phyloP scores from a whole-genome alignment of 2,888 invertebrate species.

The Drosophila hamatofila region DNA sequence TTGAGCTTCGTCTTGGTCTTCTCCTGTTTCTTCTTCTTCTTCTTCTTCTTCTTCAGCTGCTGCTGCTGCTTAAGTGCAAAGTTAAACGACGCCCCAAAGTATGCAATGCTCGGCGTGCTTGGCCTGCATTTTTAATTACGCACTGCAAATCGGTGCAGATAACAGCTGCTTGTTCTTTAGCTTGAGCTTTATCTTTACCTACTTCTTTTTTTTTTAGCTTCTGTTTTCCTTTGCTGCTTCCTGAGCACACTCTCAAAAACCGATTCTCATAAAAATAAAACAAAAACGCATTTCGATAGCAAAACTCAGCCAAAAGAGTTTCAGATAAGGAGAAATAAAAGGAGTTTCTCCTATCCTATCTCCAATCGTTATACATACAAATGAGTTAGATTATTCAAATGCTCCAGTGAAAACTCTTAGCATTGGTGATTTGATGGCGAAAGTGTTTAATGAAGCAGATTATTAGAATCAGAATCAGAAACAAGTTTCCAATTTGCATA shows the following conservation, averaged over 20 bases:
- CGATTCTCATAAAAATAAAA: slow-evolving; percentile 8
- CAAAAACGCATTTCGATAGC: not conserved
- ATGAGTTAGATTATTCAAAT: slow-evolving; percentile 18
- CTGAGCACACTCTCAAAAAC: slow-evolving; percentile 20
- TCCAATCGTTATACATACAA: not conserved
- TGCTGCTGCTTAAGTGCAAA: slow-evolving; percentile 67
- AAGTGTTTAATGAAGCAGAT: slow-evolving; percentile 24
- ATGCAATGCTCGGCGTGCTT: slow-evolving; percentile 47
- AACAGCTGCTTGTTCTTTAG: slow-evolving; percentile 40
- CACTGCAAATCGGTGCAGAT: slow-evolving; percentile 66
- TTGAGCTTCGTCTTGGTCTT: slow-evolving; percentile 29
- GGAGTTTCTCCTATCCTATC: not conserved
- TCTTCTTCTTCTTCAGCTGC: slow-evolving; percentile 17
- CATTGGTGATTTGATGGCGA: slow-evolving; percentile 14
- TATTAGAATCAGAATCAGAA: slow-evolving; percentile 25
- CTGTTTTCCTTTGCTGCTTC: not conserved
- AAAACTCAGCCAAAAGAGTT: not conserved
- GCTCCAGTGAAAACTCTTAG: not conserved
- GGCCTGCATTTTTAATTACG: slow-evolving; percentile 77
- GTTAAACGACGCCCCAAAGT: slow-evolving; percentile 74
- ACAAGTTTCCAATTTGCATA: slow-evolving; percentile 31
- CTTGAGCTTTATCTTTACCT: slow-evolving; percentile 16
- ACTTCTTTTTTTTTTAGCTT: slow-evolving; percentile 1
- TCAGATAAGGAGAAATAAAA: not conserved
- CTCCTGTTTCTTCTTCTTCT: slow-evolving; percentile 17